Conservation (phyloP, 1,140 invertebrate genomes). For the Dreissena polymorpha region DNA sequence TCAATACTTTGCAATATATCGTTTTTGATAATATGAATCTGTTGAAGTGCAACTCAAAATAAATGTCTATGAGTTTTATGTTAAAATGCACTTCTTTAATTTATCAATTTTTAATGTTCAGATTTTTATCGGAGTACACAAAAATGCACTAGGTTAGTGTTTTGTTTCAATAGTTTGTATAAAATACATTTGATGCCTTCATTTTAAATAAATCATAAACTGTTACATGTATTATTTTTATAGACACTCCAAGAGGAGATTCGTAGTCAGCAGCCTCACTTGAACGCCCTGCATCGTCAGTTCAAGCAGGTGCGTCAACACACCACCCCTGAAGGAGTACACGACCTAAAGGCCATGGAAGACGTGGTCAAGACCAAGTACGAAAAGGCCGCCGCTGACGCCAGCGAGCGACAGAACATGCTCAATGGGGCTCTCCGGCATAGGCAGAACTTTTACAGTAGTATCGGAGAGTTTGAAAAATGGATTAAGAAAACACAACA, state of each 20-base stretch:
- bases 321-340: constrained; percentile 69
- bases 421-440: constrained; percentile 83
- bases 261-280: constrained; percentile 69
- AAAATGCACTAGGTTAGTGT: too few species aligned
- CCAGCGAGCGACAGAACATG: constrained; percentile 76
- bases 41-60: too few species aligned
- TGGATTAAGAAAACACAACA: constrained; percentile 90
- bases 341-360: constrained; percentile 68
- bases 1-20: too few species aligned
- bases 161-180: too few species aligned
- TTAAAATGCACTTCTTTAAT: too few species aligned
- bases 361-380: constrained; percentile 90
- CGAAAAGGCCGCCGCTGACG: constrained; percentile 85
- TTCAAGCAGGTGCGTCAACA: constrained; percentile 73
- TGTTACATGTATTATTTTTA: neutral
- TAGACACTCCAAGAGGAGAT: constrained; percentile 77
- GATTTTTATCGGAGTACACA: too few species aligned
- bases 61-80: too few species aligned
- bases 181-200: too few species aligned
- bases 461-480: constrained; percentile 89
- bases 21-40: too few species aligned
- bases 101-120: too few species aligned
- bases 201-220: too few species aligned
- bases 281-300: constrained; percentile 68
- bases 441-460: constrained; percentile 90